Percentiles rank a stretch among this genome's conserved stretches.
phyloP scores from a whole-genome alignment of 2,797 vertebrate species.

The Sebastes steindachneri region DNA sequence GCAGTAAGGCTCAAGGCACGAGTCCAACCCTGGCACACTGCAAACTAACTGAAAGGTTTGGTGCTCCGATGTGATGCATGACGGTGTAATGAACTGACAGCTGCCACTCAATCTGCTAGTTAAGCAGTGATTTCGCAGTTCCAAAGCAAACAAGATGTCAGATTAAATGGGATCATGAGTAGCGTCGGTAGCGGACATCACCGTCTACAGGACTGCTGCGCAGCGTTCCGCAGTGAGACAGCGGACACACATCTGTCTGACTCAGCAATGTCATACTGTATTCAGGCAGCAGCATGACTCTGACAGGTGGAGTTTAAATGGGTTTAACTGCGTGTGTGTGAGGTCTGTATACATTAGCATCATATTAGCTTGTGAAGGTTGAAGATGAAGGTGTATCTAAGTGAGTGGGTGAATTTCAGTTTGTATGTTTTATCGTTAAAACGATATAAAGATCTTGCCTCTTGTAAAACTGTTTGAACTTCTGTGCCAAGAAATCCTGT shows the following conservation, averaged over 20 bases:
- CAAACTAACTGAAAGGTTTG: not conserved
- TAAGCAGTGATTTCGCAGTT: not conserved
- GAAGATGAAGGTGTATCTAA: not conserved
- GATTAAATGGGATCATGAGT: constrained; percentile 31
- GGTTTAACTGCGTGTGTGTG: not conserved
- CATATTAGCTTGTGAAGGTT: not conserved
- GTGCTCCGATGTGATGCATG: not conserved
- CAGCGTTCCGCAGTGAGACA: constrained; percentile 1
- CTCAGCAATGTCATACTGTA: constrained; percentile 34
- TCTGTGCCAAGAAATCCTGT: not conserved
- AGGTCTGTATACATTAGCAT: not conserved
- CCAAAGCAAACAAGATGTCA: constrained; percentile 47
- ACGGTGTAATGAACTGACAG: constrained; percentile 4
- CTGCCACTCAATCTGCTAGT: constrained; percentile 37
- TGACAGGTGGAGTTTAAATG: not conserved
- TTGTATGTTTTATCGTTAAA: not conserved
- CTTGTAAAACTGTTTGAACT: not conserved
- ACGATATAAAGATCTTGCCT: no score
- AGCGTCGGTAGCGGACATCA: not conserved
- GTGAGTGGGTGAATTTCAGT: not conserved
- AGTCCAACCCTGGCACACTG: not conserved
- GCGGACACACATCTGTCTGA: constrained; percentile 30
- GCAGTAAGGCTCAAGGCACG: constrained; percentile 9
- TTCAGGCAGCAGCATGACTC: not conserved
- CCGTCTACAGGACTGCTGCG: not conserved